phyloP scores from a whole-genome alignment of 2,113 vertebrate genomes.

The Calyptomena viridis region DNA sequence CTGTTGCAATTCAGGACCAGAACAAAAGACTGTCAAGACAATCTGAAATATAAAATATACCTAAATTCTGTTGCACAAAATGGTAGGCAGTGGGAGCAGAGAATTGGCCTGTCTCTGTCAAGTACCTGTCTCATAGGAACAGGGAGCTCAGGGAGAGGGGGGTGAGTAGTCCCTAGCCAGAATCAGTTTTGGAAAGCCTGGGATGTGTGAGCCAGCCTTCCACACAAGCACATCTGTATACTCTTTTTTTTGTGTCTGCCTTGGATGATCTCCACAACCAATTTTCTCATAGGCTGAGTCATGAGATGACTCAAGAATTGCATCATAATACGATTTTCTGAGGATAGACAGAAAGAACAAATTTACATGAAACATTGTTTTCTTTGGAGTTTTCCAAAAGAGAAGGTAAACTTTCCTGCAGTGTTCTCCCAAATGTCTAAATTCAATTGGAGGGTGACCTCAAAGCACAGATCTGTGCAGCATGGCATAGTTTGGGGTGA shows the following conservation, averaged over 20 bases:
- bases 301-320: background rate
- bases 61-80: background rate
- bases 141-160: fast-evolving
- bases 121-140: background rate
- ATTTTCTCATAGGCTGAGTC: background rate
- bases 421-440: background rate
- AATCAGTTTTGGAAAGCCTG: background rate
- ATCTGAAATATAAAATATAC: background rate
- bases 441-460: background rate
- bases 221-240: background rate
- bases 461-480: background rate
- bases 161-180: background rate
- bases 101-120: background rate
- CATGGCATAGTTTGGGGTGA: background rate
- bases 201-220: background rate
- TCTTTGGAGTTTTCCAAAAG: background rate
- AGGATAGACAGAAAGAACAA: background rate
- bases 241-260: background rate
- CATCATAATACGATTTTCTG: background rate
- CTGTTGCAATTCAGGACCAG: background rate
- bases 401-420: background rate
- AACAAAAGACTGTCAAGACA: background rate
- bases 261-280: background rate
- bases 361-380: background rate
- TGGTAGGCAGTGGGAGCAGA: background rate